Evolutionary conservation across 2,797 vertebrate species (phyloP).

Genomic region (Cirrhinus mrigala): DNA sequence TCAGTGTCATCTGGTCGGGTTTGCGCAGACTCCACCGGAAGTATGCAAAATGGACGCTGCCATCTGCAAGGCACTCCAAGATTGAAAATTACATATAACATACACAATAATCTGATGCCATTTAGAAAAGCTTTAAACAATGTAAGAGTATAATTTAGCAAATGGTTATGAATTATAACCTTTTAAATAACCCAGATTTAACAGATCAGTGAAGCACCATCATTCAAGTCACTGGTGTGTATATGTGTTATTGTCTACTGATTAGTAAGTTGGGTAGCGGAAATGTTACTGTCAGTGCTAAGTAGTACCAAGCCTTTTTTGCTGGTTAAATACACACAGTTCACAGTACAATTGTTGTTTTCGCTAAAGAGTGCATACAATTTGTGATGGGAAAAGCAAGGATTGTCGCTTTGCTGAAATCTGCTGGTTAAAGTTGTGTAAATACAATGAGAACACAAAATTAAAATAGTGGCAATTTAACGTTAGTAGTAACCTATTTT

Average conservation of each 20-base stretch:
- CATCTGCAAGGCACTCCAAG: background rate
- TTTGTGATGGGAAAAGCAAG: background rate
- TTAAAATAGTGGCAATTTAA: background rate
- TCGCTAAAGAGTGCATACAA: background rate
- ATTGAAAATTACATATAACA: background rate
- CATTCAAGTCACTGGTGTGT: too few relatives aligned
- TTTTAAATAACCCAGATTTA: background rate
- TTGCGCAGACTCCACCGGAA: background rate
- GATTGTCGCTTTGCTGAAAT: background rate
- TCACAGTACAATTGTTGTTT: background rate
- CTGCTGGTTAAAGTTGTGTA: background rate
- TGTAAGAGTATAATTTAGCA: background rate
- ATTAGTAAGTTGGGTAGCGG: background rate
- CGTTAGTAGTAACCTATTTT: background rate
- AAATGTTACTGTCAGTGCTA: background rate
- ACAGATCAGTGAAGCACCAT: too few relatives aligned
- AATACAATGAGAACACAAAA: background rate
- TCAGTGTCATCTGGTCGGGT: background rate
- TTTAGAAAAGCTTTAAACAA: too few relatives aligned
- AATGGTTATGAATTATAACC: background rate
- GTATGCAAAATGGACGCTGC: background rate
- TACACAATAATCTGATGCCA: background rate
- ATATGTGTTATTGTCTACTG: background rate
- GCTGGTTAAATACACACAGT: background rate
- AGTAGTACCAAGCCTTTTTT: background rate